A percentile compares a stretch with the other conserved stretches of the same genome.
These are phyloP conservation scores for Alcedo atthis DNA, from an alignment of 2,797 vertebrate species.

Conservation along the genomic window DNA sequence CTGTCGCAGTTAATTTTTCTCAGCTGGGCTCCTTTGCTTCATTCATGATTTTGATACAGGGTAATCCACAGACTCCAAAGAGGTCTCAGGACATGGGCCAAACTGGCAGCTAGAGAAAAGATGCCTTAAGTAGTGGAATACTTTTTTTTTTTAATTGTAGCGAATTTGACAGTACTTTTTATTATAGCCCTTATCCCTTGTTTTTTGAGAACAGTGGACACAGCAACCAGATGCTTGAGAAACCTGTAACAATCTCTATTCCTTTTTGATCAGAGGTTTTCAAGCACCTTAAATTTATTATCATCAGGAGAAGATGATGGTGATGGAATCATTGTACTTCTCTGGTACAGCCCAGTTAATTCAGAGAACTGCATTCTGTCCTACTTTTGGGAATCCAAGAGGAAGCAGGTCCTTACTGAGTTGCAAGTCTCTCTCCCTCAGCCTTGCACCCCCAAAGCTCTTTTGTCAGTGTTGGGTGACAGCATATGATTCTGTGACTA, in stretches of 20 bases:
- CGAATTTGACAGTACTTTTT: not conserved
- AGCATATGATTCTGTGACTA: not conserved
- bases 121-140: not conserved
- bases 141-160: not conserved
- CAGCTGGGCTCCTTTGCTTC: not conserved
- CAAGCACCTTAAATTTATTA: not conserved
- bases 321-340: not conserved
- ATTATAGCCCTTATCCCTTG: not conserved
- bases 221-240: not conserved
- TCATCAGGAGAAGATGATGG: not conserved
- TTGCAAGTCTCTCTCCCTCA: not conserved
- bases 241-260: not conserved
- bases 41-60: not conserved
- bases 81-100: not conserved
- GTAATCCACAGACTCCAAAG: not conserved
- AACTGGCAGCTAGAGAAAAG: not conserved
- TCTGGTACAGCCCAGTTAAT: not conserved
- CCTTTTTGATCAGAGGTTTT: not conserved
- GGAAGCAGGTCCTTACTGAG: not conserved
- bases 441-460: not conserved
- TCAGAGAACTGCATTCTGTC: not conserved
- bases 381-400: not conserved
- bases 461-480: not conserved
- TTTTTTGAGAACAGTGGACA: not conserved
- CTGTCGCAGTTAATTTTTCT: not conserved